Evolutionary conservation across 2,797 vertebrate species (phyloP), one percentile per base, ranked within the genome.

Genomic region (Sarcoramphus papa): DNA sequence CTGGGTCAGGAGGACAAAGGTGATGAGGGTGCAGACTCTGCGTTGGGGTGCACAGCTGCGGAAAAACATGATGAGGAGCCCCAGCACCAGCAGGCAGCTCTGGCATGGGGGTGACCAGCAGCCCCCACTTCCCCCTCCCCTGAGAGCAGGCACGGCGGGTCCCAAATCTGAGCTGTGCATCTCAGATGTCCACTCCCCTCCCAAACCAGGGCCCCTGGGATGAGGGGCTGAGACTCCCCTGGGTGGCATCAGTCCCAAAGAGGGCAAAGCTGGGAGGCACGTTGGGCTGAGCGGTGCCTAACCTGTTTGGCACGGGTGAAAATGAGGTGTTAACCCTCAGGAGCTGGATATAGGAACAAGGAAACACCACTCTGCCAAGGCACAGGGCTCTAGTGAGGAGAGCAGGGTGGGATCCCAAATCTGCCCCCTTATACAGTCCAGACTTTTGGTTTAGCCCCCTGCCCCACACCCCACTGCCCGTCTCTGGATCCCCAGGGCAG

Each of bases 1-100:
- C 28, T 28, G 81, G 76, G 90, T 85, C 82, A 93, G 85, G 64
- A 85, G 85, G 92, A 33, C 90, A 93, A 78, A 95, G 83, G 93
- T 6, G 2, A 24, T 0, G 2, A 41, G 22, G 35, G 14, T 45
- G 37, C 63, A 69, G n/a, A 9, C 3, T 1, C 9, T 21, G 51
- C 9, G 2, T 22, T 63, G 45, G 50, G 27, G 18, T 65, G 51
- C 25, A 10, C 15, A 21, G 28, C 8, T 43, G 22, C n/a, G 31
- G 30, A 75, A 37, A 79, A 43, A 31, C 0, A 1, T 0, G 1
- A 17, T 1, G 8, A 37, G 24, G 43, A 30, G 5, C 13, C 19
- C n/a, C 65, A n/a, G 65, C 37, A 70, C 5, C 33, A 40, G 18
- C 3, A 1, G 19, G n/a, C 23, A 43, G 43, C n/a, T 50, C 62